Percentiles rank a stretch among this genome's conserved stretches.
Evolutionary conservation across 2,797 vertebrate species (phyloP).

Genomic region (Lacerta agilis): DNA sequence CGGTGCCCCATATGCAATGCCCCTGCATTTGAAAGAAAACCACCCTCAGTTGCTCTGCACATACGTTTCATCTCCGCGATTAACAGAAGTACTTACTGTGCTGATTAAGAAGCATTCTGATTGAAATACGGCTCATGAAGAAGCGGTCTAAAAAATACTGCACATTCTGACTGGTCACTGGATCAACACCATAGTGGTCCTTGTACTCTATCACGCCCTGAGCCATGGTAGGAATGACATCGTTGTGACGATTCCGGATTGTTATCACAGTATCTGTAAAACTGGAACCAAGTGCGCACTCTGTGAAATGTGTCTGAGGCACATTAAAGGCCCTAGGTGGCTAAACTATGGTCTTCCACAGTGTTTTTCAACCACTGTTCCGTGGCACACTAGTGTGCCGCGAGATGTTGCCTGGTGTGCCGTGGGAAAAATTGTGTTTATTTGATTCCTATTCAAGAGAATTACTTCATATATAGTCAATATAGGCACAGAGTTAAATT

Average conservation of each 20-base stretch:
- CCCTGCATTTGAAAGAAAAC: not conserved
- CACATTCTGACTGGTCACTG: conserved; percentile 94
- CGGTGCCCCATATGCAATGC: not conserved
- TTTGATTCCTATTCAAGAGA: too few species aligned
- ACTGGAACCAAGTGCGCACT: conserved; percentile 74
- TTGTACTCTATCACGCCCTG: conserved; percentile 97
- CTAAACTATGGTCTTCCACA: too few species aligned
- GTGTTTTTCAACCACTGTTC: too few species aligned
- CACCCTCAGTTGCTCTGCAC: conserved; percentile 4
- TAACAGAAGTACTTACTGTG: conserved; percentile 86
- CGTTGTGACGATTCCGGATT: conserved; percentile 95
- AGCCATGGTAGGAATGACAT: conserved; percentile 98
- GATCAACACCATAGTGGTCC: conserved; percentile 92
- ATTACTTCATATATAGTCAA: too few species aligned
- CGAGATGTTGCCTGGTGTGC: too few species aligned
- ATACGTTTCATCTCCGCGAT: not conserved
- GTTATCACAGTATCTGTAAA: conserved; percentile 97
- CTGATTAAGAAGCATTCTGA: conserved; percentile 98
- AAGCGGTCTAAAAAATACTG: conserved; percentile 99
- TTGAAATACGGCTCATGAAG: conserved; percentile 99
- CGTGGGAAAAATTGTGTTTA: too few species aligned
- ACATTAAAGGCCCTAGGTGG: conserved; percentile 9
- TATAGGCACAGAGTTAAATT: too few species aligned
- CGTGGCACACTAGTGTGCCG: too few species aligned
- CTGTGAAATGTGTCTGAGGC: conserved; percentile 36